A percentile compares a stretch with the other conserved stretches of the same genome.
phyloP scores from a whole-genome alignment of 1,140 invertebrate species.

The Octopus sinensis region DNA sequence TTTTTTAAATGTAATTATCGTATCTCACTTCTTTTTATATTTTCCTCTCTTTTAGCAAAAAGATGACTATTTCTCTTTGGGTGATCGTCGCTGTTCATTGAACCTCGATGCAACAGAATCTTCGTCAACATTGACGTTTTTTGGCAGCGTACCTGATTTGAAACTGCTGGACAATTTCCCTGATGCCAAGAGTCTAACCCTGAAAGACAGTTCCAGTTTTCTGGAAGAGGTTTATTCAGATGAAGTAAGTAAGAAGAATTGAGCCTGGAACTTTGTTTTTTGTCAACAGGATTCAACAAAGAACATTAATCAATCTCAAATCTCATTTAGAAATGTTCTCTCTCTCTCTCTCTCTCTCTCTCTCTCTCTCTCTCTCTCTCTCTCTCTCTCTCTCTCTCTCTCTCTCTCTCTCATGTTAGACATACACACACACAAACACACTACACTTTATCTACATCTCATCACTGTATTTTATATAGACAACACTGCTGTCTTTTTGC shows the following conservation, averaged over 20 bases:
- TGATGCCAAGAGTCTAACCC: conserved; percentile 30
- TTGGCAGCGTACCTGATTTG: conserved; percentile 49
- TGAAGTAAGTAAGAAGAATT: conserved; percentile 39
- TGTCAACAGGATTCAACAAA: not conserved
- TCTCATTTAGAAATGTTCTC: not conserved
- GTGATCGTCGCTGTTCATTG: conserved; percentile 43
- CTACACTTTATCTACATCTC: not conserved
- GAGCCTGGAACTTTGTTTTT: not conserved
- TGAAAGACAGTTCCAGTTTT: conserved; percentile 44
- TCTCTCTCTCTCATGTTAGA: not conserved
- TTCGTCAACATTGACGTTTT: conserved; percentile 27
- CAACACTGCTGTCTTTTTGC: too few relatives aligned
- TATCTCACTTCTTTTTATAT: too few relatives aligned
- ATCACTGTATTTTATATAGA: too few relatives aligned
- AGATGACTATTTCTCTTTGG: conserved; percentile 47
- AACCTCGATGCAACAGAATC: conserved; percentile 34
- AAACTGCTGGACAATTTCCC: conserved; percentile 36
- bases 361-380: not conserved
- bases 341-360: not conserved
- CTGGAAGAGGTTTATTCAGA: conserved; percentile 46
- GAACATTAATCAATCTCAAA: not conserved
- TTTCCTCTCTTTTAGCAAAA: conserved; percentile 32
- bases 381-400: not conserved
- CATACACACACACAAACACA: not conserved
- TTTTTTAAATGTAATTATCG: too few relatives aligned